Base-by-base conservation (phyloP, 2,113 vertebrate species). In the Tupaia tana region DNA sequence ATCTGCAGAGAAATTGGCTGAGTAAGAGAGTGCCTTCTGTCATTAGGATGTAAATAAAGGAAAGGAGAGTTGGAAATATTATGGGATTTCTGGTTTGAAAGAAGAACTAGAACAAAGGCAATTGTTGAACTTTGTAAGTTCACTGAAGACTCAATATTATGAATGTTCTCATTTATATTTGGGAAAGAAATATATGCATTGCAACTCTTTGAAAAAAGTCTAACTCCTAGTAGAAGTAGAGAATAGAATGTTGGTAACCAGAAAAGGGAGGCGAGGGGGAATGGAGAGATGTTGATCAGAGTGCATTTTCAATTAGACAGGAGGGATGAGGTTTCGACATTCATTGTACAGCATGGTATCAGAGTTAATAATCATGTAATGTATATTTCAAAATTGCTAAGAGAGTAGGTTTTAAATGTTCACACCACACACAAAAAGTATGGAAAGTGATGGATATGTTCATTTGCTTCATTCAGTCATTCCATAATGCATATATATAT, bases 61-160 rank as follows among this genome's bases (percentile, higher is more conserved):
- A 0, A 90, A 52, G 63, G 15, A 71, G 14, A 81, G 12, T 24
- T 31, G 18, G 29, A 15, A 52, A 10, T 74, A 43, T 59, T 86
- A 10, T n/a, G 70, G 75, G 29, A 52, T 69, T 89, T 89, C 8
- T 31, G 70, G 20, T 24, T 93, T 94, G 31, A n/a, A 59, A 9
- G 29, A 20, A 4, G 19, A 19, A 12, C 13, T 75, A 12, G 56
- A 52, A 61, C 56, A 89, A 7, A 78, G 61, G 27, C 9, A 86
- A 79, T 83, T 64, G 66, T 7, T 91, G 24, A 89, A 70, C 86
- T 93, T 85, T 70, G 10, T 67, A 89, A 73, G 27, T 86, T 91
- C n/a, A 34, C 13, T 69, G 2, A 81, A 25, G 75, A 89, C 52
- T 73, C n/a, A 24, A 52, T 82, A 43, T 14, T 93, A 34, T 64